phyloP scores from a whole-genome alignment of 2,888 invertebrate genomes.

The Byasa hedistus region DNA sequence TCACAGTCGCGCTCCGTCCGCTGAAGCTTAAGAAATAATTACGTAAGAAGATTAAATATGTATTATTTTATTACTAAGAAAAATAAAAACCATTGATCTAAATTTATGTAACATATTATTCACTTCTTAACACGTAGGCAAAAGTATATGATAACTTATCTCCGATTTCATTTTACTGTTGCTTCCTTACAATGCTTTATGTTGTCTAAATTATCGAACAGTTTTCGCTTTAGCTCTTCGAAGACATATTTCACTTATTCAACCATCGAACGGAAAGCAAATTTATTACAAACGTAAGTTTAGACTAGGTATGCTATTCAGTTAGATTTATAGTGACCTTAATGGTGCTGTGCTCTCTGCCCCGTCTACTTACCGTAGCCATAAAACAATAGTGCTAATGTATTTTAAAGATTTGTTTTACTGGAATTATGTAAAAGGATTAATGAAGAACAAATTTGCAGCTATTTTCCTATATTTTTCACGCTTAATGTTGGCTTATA shows the following conservation, averaged over 20 bases:
- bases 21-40: no score
- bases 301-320: constrained; percentile 18
- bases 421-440: not conserved
- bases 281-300: constrained; percentile 29
- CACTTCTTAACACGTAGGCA: no score
- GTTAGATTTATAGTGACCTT: constrained; percentile 22
- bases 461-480: not conserved
- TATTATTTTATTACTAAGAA: no score
- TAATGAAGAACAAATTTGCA: not conserved
- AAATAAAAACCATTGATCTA: no score
- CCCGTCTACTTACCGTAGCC: constrained; percentile 1
- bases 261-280: constrained; percentile 14
- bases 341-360: constrained; percentile 16
- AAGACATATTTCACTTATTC: constrained; percentile 26
- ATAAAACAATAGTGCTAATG: not conserved
- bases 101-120: no score
- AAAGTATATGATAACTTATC: not conserved
- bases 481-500: not conserved
- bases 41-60: no score
- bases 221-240: constrained; percentile 15
- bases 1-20: no score
- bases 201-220: constrained; percentile 18
- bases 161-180: not conserved
- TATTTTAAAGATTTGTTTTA: not conserved
- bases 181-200: constrained; percentile 3